A percentile compares a stretch with the other conserved stretches of the same genome.
phyloP scores from a whole-genome alignment of 2,797 vertebrate species.

The Pteronotus mesoamericanus region DNA sequence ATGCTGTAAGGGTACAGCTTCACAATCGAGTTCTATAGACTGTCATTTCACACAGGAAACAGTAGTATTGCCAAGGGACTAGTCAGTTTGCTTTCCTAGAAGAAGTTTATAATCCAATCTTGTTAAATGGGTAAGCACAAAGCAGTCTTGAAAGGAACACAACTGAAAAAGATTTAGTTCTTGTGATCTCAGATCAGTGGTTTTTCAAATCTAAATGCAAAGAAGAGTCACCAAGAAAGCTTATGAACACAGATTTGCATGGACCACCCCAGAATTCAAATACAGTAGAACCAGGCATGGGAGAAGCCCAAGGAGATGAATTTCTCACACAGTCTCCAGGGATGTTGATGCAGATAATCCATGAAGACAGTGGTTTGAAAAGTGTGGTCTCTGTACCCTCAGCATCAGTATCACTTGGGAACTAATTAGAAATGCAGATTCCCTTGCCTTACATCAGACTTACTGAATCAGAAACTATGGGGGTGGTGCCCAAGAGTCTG shows the following conservation, averaged over 20 bases:
- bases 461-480: background rate
- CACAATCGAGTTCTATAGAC: background rate
- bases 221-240: background rate
- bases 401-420: background rate
- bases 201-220: background rate
- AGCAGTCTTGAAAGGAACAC: background rate
- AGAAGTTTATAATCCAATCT: background rate
- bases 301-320: background rate
- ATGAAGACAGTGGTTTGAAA: background rate
- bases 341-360: background rate
- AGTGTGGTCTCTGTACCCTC: background rate
- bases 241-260: background rate
- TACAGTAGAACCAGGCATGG: rapidly evolving
- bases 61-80: background rate
- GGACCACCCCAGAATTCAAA: background rate
- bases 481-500: background rate
- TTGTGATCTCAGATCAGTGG: background rate
- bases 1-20: background rate
- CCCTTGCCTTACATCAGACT: background rate
- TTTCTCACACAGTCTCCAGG: background rate
- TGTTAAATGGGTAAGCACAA: background rate
- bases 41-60: background rate
- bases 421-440: background rate
- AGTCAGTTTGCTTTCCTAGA: background rate
- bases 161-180: background rate